phyloP scores from a whole-genome alignment of 1,140 invertebrate species.

The Hyles vespertilio region DNA sequence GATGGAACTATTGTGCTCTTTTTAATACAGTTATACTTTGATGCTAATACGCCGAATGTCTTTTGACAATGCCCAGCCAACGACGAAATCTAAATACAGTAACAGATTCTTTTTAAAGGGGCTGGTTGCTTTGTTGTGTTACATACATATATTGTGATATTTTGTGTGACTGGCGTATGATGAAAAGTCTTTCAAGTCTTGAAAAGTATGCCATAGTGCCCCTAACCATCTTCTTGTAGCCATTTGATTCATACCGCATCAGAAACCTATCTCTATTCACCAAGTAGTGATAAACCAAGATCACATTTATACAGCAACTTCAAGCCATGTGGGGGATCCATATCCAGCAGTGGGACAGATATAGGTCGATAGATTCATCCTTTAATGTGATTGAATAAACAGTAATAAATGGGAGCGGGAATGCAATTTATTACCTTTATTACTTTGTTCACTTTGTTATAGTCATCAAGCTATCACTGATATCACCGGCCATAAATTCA shows the following conservation, averaged over 20 bases:
- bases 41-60: constrained; percentile 16
- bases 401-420: constrained; percentile 24
- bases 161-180: too few species aligned
- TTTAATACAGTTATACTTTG: constrained; percentile 56
- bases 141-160: too few species aligned
- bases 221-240: too few species aligned
- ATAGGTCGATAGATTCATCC: background rate
- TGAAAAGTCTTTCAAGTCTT: too few species aligned
- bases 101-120: background rate
- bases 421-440: constrained; percentile 68
- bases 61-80: constrained; percentile 21
- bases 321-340: too few species aligned
- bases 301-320: too few species aligned
- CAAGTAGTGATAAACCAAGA: too few species aligned
- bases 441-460: constrained; percentile 67
- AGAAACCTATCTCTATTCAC: too few species aligned
- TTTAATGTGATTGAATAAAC: constrained; percentile 2
- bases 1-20: constrained; percentile 59
- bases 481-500: constrained; percentile 70
- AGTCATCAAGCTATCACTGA: constrained; percentile 67
- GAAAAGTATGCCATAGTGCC: too few species aligned
- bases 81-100: background rate
- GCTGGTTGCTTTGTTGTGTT: too few species aligned
- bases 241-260: too few species aligned
- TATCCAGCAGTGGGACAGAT: background rate